phyloP scores from a whole-genome alignment of 2,113 vertebrate genomes.

The Ceyx cyanopectus region DNA sequence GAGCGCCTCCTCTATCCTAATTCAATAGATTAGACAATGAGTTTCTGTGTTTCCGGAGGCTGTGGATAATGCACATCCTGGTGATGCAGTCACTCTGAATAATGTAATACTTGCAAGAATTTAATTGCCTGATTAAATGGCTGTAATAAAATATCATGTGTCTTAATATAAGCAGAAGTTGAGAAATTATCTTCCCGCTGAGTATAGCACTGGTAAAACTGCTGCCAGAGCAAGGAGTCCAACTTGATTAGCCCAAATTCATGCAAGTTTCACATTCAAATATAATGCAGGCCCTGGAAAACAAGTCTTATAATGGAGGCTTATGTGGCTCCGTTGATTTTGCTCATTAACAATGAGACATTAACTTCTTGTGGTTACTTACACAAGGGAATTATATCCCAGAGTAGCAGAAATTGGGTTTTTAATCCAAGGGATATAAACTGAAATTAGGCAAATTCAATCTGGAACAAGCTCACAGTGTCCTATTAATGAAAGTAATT shows the following conservation, averaged over 20 bases:
- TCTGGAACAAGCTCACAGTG: background rate
- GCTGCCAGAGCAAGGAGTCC: background rate
- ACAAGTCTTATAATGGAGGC: background rate
- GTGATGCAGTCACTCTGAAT: slow-evolving; percentile 20
- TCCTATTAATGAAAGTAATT: background rate
- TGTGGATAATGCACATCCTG: slow-evolving; percentile 1
- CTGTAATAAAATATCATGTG: slow-evolving; percentile 34
- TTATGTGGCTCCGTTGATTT: background rate
- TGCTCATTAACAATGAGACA: background rate
- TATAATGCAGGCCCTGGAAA: background rate
- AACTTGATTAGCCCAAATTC: background rate
- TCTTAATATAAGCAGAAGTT: slow-evolving; percentile 29
- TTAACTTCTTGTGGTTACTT: background rate
- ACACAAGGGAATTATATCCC: background rate
- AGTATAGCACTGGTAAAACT: background rate
- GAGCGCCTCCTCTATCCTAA: background rate
- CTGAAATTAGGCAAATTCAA: background rate
- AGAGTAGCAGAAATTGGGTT: background rate
- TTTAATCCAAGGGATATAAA: background rate
- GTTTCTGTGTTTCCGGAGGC: slow-evolving; percentile 24
- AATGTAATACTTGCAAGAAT: slow-evolving; percentile 32
- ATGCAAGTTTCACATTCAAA: background rate
- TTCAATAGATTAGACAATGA: background rate
- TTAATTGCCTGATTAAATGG: slow-evolving; percentile 54
- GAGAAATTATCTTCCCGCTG: background rate